A percentile compares a stretch with the other conserved stretches of the same genome.
Evolutionary conservation across 2,797 vertebrate genomes (phyloP).

Genomic region (Sparidentex hasta): DNA sequence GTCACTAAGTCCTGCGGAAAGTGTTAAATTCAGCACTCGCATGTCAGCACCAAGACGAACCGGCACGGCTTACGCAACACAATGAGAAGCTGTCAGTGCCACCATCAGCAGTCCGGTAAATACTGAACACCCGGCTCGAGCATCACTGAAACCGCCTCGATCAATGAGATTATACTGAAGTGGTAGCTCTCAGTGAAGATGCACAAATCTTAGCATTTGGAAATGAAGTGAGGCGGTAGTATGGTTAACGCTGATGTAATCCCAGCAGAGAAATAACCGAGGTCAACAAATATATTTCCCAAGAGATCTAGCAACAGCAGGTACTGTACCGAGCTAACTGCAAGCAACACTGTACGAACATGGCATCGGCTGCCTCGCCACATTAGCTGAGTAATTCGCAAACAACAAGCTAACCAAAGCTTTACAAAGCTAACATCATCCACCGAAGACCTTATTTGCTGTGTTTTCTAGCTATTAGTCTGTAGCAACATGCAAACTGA

Average conservation of each 20-base stretch:
- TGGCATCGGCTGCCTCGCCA: too few relatives aligned
- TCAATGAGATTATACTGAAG: slow-evolving; percentile 36
- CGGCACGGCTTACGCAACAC: slow-evolving; percentile 59
- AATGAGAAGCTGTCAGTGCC: slow-evolving; percentile 69
- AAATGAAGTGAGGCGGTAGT: slow-evolving; percentile 27
- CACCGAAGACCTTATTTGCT: too few relatives aligned
- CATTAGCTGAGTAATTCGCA: too few relatives aligned
- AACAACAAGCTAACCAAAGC: too few relatives aligned
- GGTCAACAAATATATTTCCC: slow-evolving; percentile 22
- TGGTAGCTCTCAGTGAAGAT: slow-evolving; percentile 27
- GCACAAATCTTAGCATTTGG: slow-evolving; percentile 40
- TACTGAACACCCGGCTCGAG: slow-evolving; percentile 44
- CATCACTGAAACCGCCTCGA: slow-evolving; percentile 33
- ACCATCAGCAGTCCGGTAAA: slow-evolving; percentile 62
- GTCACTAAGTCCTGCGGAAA: slow-evolving; percentile 70
- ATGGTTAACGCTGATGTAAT: slow-evolving; percentile 11
- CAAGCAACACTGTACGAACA: too few relatives aligned
- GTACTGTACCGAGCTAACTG: background rate
- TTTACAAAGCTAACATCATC: too few relatives aligned
- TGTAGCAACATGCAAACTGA: too few relatives aligned
- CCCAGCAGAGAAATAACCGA: background rate
- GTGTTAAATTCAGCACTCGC: slow-evolving; percentile 71
- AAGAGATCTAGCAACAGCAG: slow-evolving; percentile 8
- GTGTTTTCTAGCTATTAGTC: too few relatives aligned
- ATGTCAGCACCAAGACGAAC: slow-evolving; percentile 58